Evolutionary conservation across 1,140 invertebrate species (phyloP).

Genomic region (Nasonia giraulti): DNA sequence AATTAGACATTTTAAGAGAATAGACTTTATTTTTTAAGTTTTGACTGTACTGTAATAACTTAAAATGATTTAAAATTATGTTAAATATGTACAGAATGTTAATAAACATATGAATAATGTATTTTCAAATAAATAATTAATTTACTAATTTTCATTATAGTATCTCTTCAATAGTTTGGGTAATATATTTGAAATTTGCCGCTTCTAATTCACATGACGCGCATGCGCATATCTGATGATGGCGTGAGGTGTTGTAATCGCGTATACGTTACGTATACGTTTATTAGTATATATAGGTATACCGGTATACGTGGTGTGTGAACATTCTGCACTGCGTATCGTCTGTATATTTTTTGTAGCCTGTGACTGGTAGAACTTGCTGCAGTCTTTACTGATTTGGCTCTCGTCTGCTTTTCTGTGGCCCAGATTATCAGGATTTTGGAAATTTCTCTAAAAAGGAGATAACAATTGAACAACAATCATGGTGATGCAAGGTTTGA

Average conservation of each 20-base stretch:
- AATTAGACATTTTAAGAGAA: constrained; percentile 79
- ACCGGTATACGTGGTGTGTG: too few species aligned
- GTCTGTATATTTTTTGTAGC: background rate
- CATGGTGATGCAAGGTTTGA: constrained; percentile 73
- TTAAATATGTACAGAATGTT: background rate
- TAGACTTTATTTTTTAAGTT: constrained; percentile 49
- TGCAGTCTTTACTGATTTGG: background rate
- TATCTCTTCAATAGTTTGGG: background rate
- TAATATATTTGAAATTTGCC: background rate
- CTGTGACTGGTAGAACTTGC: background rate
- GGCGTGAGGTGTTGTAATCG: too few species aligned
- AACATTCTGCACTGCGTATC: too few species aligned
- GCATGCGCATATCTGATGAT: too few species aligned
- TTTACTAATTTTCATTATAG: background rate
- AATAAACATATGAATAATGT: constrained; percentile 1
- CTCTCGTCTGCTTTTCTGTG: background rate
- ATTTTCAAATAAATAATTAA: constrained; percentile 17
- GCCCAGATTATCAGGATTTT: background rate
- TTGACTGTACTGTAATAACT: background rate
- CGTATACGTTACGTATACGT: too few species aligned
- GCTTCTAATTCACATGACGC: background rate
- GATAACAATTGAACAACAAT: constrained; percentile 1
- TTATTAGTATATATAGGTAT: too few species aligned
- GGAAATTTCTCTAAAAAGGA: background rate
- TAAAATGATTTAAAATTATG: background rate